Percentiles rank a stretch among this genome's conserved stretches.
These are phyloP conservation scores for Esox lucius DNA, from an alignment of 2,797 vertebrate genomes.

Conservation along the genomic window DNA sequence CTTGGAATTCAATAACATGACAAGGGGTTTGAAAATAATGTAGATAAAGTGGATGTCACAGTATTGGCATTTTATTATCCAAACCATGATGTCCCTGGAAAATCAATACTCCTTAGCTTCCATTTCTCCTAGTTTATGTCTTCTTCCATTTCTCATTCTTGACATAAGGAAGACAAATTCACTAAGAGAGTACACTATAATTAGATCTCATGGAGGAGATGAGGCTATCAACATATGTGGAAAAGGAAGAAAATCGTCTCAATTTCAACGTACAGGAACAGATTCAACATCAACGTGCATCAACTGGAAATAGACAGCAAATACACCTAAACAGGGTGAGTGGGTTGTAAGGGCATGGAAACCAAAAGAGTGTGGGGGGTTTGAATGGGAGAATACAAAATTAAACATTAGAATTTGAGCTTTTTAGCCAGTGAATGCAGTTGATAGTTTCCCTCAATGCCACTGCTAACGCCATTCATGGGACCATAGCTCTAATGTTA, in stretches of 20 bases:
- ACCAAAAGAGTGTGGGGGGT: slow-evolving; percentile 8
- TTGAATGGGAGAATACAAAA: background rate
- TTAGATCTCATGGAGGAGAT: slow-evolving; percentile 49
- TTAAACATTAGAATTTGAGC: slow-evolving; percentile 10
- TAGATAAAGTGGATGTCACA: slow-evolving; percentile 78
- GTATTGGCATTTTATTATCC: slow-evolving; percentile 88
- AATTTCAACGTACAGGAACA: slow-evolving; percentile 77
- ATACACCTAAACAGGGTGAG: slow-evolving; percentile 71
- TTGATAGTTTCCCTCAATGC: slow-evolving; percentile 86
- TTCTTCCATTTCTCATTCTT: slow-evolving; percentile 52
- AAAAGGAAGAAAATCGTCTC: slow-evolving; percentile 70
- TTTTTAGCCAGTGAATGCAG: slow-evolving; percentile 77
- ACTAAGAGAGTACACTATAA: slow-evolving; percentile 53
- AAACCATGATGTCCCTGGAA: slow-evolving; percentile 82
- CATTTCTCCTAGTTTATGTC: slow-evolving; percentile 86
- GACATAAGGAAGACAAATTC: slow-evolving; percentile 65
- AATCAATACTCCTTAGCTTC: slow-evolving; percentile 87
- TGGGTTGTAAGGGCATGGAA: slow-evolving; percentile 46
- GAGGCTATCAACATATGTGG: slow-evolving; percentile 50
- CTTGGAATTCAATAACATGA: slow-evolving; percentile 2
- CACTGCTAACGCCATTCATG: slow-evolving; percentile 88
- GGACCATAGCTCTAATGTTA: slow-evolving; percentile 91
- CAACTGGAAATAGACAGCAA: slow-evolving; percentile 63
- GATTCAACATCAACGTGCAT: slow-evolving; percentile 81
- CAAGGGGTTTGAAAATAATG: slow-evolving; percentile 70